Base-by-base conservation (phyloP, 2,888 invertebrate genomes). In the Cecidostiba fungosa region DNA sequence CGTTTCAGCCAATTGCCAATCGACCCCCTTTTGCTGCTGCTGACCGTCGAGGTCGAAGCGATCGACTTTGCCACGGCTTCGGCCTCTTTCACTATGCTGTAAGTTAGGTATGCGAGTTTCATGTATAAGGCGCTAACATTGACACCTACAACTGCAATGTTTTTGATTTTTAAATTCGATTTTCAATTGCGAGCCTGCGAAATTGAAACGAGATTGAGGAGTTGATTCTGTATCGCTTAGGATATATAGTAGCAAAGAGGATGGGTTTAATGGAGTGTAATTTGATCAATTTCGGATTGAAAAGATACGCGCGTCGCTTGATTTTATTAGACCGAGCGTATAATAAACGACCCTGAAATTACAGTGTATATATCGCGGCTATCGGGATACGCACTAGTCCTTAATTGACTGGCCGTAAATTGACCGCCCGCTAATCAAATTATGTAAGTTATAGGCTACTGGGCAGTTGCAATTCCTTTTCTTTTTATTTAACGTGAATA, bases 1-100 rank as follows among this genome's bases (percentile, higher is more conserved):
- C 54, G 80, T 54, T 77, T 54, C 69, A 62, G 59, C 39, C 62
- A 83, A 83, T 85, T 82, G 79, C 54, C 81, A 77, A 82, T 85
- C 79, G 82, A 79, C 76, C 82, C 62, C 32, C 59, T 74, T 80
- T 70, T 50, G 43, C 32, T 16, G 39, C 47, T 43, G 29, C 14
- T 26, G 50, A 32, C 36, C 36, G 69, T 72, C 62, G 77, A 78
- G 77, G 78, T 84, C 78, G 59, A 23, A 39, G 69, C 23, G 39
- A 43, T 36, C 26, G 23, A 26, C 39, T 19, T n/a, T 70, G 54
- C 39, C 26, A 72, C 59, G 73, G 73, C 62, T 74, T 72, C n/a
- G 59, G 74, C 14, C 36, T 23, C 29, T 77, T 54, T 39, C 62
- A n/a, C 19, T 54, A n/a, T 36, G 16, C 19, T 32, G 43, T 10